phyloP scores from a whole-genome alignment of 2,888 invertebrate genomes.

The Tuberolachnus salignus region DNA sequence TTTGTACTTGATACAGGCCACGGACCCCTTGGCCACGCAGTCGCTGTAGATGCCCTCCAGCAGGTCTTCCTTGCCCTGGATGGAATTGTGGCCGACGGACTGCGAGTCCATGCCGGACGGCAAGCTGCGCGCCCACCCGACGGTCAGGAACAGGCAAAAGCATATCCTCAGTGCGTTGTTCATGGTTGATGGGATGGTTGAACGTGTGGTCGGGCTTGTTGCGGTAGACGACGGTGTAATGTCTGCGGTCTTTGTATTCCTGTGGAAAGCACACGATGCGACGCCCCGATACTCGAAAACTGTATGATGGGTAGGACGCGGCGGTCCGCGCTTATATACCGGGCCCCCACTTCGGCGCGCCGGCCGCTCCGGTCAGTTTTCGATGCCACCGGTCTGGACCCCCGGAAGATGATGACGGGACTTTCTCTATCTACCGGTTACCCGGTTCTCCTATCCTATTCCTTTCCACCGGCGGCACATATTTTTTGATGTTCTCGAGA shows the following conservation, averaged over 20 bases:
- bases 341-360: slow-evolving; percentile 44
- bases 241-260: too few species aligned
- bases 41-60: slow-evolving; percentile 79
- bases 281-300: slow-evolving; percentile 53
- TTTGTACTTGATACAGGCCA: slow-evolving; percentile 85
- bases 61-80: slow-evolving; percentile 75
- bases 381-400: slow-evolving; percentile 46
- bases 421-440: slow-evolving; percentile 54
- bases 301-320: slow-evolving; percentile 35
- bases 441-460: slow-evolving; percentile 20
- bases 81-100: slow-evolving; percentile 63
- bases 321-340: slow-evolving; percentile 41
- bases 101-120: slow-evolving; percentile 53
- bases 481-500: slow-evolving; percentile 33
- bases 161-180: slow-evolving; percentile 39
- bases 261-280: slow-evolving; percentile 32
- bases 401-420: slow-evolving; percentile 53
- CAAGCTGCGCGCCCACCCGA: not conserved
- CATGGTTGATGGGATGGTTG: slow-evolving; percentile 32
- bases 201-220: not conserved
- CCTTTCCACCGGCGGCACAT: slow-evolving; percentile 27
- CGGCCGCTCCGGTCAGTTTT: slow-evolving; percentile 35
- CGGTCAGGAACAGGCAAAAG: slow-evolving; percentile 30
- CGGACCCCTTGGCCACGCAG: slow-evolving; percentile 81
- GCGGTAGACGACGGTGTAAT: too few species aligned